phyloP scores from a whole-genome alignment of 2,113 vertebrate species.

The Micronycteris hirsuta region DNA sequence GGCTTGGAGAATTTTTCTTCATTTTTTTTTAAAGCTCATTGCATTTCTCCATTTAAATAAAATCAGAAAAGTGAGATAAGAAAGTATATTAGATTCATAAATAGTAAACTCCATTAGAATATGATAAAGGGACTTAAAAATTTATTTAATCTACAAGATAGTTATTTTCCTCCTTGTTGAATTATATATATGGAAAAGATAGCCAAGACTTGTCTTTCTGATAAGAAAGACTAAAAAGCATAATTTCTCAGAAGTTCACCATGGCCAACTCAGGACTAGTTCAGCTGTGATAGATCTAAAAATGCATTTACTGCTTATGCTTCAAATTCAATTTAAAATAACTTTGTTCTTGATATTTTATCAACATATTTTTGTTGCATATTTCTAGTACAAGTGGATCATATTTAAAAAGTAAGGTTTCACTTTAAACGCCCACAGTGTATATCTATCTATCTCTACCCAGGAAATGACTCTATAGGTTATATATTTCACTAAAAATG shows the following conservation, averaged over 20 bases:
- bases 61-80: not conserved
- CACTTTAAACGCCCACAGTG: not conserved
- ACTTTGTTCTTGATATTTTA: conserved; percentile 9
- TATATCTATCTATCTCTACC: not conserved
- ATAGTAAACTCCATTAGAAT: not conserved
- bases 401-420: not conserved
- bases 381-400: not conserved
- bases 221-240: not conserved
- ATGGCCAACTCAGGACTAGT: not conserved
- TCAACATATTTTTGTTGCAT: not conserved
- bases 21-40: not conserved
- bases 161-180: not conserved
- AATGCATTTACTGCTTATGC: not conserved
- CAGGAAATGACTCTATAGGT: not conserved
- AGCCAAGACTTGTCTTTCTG: not conserved
- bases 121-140: not conserved
- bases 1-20: not conserved
- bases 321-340: not conserved
- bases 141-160: not conserved
- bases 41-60: not conserved
- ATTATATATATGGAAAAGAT: not conserved
- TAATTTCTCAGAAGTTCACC: not conserved
- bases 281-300: not conserved
- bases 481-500: conserved; percentile 2
- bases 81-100: not conserved